Evolutionary conservation across 2,888 invertebrate genomes (phyloP), one percentile per base, ranked within the genome.

Genomic region (Eurytoma californica): DNA sequence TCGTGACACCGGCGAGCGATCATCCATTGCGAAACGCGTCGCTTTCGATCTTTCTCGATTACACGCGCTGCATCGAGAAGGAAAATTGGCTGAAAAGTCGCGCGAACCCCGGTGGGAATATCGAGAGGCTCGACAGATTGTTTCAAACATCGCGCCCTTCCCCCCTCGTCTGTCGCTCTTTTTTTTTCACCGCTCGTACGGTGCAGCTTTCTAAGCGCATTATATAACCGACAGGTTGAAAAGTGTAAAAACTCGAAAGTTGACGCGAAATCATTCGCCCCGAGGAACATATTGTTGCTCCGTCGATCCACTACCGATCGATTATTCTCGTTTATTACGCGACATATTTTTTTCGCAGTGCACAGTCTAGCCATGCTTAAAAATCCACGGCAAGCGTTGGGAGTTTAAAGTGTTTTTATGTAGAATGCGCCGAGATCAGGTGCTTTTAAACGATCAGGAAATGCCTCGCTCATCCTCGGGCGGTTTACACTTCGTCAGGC

Each of bases 241-340:
- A 57, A 60, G 60, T 24, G 24, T 24, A 24, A 60, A 60, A 60
- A 24, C 24, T 60, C 14, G 60, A 60, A 60, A 60, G 60, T 28
- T 60, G 24, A 14, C 24, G 39, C 39, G 39, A 39, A 39, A 39
- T 39, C 39, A 39, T 7, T 39, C 39, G 39, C 39, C 39, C 39
- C 39, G 39, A 39, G 39, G 9, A 39, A 39, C 39, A 39, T 39
- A 39, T 39, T 39, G 39, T 39, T 39, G 9, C 39, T 9, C 39
- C 9, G 39, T 7, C 39, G 39, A 39, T 39, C 39, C 39, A 39
- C 39, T 39, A 9, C 39, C 39, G 39, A 39, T 39, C 39, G 39
- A 39, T 39, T 39, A 39, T 7, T 39, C 39, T 39, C 39, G 39
- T 9, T 9, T 9, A 9, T 7, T 39, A 39, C 39, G 39, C 39